Evolutionary conservation across 2,888 invertebrate genomes (phyloP).

Genomic region (Cinara cedri): DNA sequence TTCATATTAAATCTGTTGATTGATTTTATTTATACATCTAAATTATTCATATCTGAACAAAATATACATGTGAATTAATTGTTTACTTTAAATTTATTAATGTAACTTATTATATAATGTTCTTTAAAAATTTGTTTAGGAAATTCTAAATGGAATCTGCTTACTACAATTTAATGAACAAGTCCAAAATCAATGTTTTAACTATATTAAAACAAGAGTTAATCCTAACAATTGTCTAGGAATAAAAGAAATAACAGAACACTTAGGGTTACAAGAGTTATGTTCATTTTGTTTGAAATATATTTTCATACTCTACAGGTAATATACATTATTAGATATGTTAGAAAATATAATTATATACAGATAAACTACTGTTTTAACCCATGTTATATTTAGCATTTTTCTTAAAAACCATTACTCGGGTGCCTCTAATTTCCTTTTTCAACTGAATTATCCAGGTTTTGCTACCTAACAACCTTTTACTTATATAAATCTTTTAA

Average conservation of each 20-base stretch:
- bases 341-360: neutral
- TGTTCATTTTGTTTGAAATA: neutral
- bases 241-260: neutral
- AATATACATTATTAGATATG: neutral
- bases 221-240: neutral
- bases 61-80: slow-evolving; percentile 11
- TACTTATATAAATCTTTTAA: neutral
- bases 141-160: neutral
- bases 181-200: neutral
- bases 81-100: neutral
- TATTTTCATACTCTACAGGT: neutral
- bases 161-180: neutral
- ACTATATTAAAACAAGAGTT: neutral
- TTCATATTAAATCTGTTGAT: neutral
- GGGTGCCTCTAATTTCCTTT: no score
- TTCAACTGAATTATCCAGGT: no score
- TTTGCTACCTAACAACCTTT: no score
- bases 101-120: neutral
- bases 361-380: neutral
- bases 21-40: neutral
- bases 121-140: neutral
- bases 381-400: neutral
- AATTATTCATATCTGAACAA: neutral
- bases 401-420: no score
- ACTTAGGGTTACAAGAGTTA: neutral